phyloP scores from a whole-genome alignment of 2,888 invertebrate genomes.

The Phortica okadai region DNA sequence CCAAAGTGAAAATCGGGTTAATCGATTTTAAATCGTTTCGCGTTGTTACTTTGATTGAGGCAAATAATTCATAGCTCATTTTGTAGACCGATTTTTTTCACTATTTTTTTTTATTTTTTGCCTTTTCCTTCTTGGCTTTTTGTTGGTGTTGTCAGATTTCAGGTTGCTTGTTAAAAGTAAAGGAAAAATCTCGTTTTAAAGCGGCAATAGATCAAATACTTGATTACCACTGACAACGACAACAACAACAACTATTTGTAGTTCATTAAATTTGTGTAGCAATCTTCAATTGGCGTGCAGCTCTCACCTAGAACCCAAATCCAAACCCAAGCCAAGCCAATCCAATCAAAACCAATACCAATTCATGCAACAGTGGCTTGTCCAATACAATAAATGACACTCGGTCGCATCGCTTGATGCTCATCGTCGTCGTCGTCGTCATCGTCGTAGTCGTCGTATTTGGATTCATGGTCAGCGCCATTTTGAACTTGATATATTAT shows the following conservation, averaged over 20 bases:
- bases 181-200: background rate
- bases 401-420: background rate
- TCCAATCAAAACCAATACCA: background rate
- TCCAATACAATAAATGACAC: background rate
- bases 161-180: background rate
- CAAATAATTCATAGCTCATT: slow-evolving; percentile 24
- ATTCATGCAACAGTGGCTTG: background rate
- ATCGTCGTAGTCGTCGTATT: background rate
- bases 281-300: slow-evolving; percentile 11
- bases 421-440: background rate
- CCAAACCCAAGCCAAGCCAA: background rate
- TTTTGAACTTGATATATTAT: slow-evolving; percentile 38
- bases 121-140: slow-evolving; percentile 30
- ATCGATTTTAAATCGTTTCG: slow-evolving; percentile 76
- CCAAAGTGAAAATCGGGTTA: slow-evolving; percentile 67
- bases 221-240: slow-evolving; percentile 20
- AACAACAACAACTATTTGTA: background rate
- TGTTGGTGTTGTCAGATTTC: slow-evolving; percentile 38
- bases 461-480: slow-evolving; percentile 7
- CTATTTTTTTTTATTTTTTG: slow-evolving; percentile 43
- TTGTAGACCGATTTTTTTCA: background rate
- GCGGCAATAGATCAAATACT: slow-evolving; percentile 27
- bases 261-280: slow-evolving; percentile 1
- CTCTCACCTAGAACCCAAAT: background rate
- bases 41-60: slow-evolving; percentile 72